Base-by-base conservation (phyloP, 2,797 vertebrate species). In the Alcedo atthis region DNA sequence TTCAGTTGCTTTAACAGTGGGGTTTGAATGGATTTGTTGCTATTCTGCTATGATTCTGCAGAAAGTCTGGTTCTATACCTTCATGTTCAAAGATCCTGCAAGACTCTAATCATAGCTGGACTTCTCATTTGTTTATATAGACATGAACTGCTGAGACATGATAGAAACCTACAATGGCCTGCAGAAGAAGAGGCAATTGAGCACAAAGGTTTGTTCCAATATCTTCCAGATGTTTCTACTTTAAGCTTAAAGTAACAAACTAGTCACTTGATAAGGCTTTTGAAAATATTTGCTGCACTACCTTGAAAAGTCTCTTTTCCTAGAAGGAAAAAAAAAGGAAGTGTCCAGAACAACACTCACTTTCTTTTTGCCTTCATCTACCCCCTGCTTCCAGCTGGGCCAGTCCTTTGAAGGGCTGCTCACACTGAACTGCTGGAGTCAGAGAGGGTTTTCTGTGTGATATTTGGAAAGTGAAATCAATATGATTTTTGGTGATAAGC, bases 271-370 rank as follows among this genome's bases (percentile, higher is more conserved):
- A 46, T 57, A 54, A 59, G 9, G 3, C 28, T 48, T 90, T 71
- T 58, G 21, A 81, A 94, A 86, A 5, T 40, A 58, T 30, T 79
- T 79, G 14, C 7, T 83, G 4, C 22, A 22, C 11, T 73, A 40
- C 42, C 30, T 55, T 33, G 5, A 18, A 61, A 67, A 51, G 32
- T 10, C 3, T 28, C 2, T 46, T 81, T 82, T 68, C 26, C 15
- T 76, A 46, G n/a, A 51, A 46, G 6, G 2, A 11, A 17, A 48
- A 28, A 74, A 55, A 37, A 32, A 40, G 46, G 0, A 33, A 8
- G 5, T n/a, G 18, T 58, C 61, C 20, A 51, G 61, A 69, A 45
- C 7, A 1, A 33, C 28, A 48, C 37, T 42, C 0, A 0, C 3
- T 22, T 70, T 90, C 17, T 81, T 18, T 64, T 73, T 54, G 3